Conservation (phyloP, 2,797 vertebrate species). For the Phataginus tetradactyla region DNA sequence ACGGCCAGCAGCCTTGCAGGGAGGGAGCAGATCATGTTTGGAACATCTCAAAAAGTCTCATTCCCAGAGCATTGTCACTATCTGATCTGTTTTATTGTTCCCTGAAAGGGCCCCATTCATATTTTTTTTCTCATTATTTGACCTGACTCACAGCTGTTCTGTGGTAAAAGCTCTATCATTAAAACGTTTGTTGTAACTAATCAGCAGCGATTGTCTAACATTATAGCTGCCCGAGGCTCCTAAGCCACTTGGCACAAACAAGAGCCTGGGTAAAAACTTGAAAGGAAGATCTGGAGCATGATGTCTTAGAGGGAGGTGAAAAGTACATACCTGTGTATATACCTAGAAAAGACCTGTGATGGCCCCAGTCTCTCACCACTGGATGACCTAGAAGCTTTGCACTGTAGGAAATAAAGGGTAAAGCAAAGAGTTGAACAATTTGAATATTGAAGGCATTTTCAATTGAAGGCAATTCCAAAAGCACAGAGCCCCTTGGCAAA, state of each 20-base stretch:
- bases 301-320: not conserved
- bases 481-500: not conserved
- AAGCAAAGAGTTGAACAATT: not conserved
- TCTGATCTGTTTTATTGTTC: not conserved
- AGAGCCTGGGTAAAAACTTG: not conserved
- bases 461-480: too few species aligned
- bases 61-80: not conserved
- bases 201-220: not conserved
- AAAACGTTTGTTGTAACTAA: not conserved
- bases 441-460: not conserved
- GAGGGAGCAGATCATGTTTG: not conserved
- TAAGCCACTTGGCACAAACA: not conserved
- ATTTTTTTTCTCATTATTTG: not conserved
- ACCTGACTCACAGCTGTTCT: not conserved
- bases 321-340: not conserved
- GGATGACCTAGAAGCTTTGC: not conserved
- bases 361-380: not conserved
- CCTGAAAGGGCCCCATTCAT: not conserved
- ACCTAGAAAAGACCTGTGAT: not conserved
- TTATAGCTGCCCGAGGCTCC: not conserved
- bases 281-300: not conserved
- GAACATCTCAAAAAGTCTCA: not conserved
- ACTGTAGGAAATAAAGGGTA: not conserved
- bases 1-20: not conserved
- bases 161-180: not conserved